These are phyloP conservation scores for Platysteira castanea DNA, from an alignment of 2,113 vertebrate genomes.

Conservation along the genomic window DNA sequence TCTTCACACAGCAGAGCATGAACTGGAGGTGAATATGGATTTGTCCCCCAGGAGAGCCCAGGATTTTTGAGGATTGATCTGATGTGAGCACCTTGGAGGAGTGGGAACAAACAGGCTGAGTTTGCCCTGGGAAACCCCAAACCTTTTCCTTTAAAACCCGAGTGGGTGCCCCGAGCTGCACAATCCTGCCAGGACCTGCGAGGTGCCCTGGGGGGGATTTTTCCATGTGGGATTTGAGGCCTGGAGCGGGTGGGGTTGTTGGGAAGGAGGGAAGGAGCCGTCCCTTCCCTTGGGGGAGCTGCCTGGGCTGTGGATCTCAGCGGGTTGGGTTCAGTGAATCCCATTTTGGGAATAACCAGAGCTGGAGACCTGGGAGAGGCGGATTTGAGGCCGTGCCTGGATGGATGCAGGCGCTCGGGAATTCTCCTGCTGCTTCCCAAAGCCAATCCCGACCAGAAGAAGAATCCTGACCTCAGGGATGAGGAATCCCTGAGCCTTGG, in stretches of 20 bases:
- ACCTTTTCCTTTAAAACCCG: not conserved
- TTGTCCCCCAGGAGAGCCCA: not conserved
- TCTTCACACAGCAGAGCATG: not conserved
- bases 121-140: not conserved
- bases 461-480: not conserved
- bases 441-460: not conserved
- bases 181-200: not conserved
- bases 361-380: not conserved
- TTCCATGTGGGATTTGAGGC: not conserved
- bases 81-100: not conserved
- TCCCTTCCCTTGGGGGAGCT: not conserved
- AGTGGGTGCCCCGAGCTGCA: not conserved
- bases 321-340: not conserved
- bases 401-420: not conserved
- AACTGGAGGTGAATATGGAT: not conserved
- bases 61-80: not conserved
- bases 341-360: not conserved
- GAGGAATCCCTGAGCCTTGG: accelerated
- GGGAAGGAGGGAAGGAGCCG: not conserved
- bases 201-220: not conserved
- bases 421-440: too few relatives aligned
- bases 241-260: accelerated
- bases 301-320: not conserved
- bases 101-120: not conserved
- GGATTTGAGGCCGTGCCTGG: not conserved